phyloP scores from a whole-genome alignment of 2,888 invertebrate genomes.

The Lepidochrysops patricia region DNA sequence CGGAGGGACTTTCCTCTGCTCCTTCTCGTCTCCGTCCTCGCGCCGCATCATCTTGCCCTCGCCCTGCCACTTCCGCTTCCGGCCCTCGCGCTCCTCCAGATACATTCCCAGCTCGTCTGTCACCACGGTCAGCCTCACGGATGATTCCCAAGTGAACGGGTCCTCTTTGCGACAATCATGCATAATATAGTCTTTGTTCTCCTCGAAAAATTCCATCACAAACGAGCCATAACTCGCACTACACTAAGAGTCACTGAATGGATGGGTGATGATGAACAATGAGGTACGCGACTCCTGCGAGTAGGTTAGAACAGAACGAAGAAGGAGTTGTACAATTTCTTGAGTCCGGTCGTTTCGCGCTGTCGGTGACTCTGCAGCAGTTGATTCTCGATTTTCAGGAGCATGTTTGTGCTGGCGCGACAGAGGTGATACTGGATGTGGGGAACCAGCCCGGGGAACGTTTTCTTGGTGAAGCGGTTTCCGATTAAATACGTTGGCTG shows the following conservation, averaged over 20 bases:
- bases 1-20: constrained; percentile 58
- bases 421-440: constrained; percentile 51
- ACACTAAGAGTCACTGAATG: constrained; percentile 45
- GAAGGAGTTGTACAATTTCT: constrained; percentile 90
- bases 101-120: constrained; percentile 62
- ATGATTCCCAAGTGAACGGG: constrained; percentile 53
- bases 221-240: constrained; percentile 40
- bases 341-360: constrained; percentile 88
- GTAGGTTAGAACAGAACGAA: constrained; percentile 86
- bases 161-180: constrained; percentile 55
- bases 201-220: constrained; percentile 55
- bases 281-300: constrained; percentile 21
- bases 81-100: constrained; percentile 54
- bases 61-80: constrained; percentile 64
- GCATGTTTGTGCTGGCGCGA: constrained; percentile 73
- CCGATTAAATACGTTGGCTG: constrained; percentile 46
- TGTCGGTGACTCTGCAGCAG: constrained; percentile 87
- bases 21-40: constrained; percentile 54
- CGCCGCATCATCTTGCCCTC: constrained; percentile 47
- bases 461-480: constrained; percentile 45
- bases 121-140: constrained; percentile 46
- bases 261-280: constrained; percentile 35
- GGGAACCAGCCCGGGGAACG: constrained; percentile 38
- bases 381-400: constrained; percentile 81
- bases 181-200: constrained; percentile 46